Evolutionary conservation across 2,888 invertebrate genomes (phyloP).

Genomic region (Chrysolina haemoptera): DNA sequence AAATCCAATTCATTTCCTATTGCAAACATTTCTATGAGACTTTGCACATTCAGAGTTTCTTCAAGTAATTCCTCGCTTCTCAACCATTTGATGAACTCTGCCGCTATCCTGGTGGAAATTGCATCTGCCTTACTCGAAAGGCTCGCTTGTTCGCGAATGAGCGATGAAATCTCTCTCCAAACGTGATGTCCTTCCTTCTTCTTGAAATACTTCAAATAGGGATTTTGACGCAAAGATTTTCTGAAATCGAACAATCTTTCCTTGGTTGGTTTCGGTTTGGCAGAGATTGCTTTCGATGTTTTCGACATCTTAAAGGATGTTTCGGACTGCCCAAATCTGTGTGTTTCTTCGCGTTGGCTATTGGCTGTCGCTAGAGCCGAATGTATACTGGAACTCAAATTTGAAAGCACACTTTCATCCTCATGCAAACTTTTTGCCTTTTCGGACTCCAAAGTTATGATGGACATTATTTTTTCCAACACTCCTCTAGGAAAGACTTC

Average conservation of each 20-base stretch:
- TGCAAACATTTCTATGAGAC: slow-evolving; percentile 18
- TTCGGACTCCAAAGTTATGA: slow-evolving; percentile 7
- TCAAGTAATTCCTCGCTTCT: neutral
- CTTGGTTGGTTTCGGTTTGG: neutral
- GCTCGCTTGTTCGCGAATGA: neutral
- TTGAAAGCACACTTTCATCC: neutral
- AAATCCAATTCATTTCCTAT: neutral
- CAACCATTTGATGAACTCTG: slow-evolving; percentile 19
- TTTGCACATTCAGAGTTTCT: slow-evolving; percentile 3
- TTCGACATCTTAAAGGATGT: neutral
- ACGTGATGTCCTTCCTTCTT: slow-evolving; percentile 1
- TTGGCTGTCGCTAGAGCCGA: neutral
- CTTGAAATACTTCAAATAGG: slow-evolving; percentile 9
- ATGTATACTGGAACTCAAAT: neutral
- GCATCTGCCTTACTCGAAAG: slow-evolving; percentile 11
- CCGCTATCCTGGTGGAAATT: slow-evolving; percentile 17
- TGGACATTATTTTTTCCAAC: neutral
- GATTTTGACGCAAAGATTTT: neutral
- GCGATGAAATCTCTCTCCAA: neutral
- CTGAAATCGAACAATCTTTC: slow-evolving; percentile 12
- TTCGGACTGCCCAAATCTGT: neutral
- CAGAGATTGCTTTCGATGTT: neutral
- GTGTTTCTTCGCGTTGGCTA: neutral
- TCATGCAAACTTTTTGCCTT: neutral
- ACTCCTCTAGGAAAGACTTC: slow-evolving; percentile 23